Evolutionary conservation across 2,888 invertebrate genomes (phyloP), one percentile per base, ranked within the genome.

Genomic region (Lasius fuliginosus): DNA sequence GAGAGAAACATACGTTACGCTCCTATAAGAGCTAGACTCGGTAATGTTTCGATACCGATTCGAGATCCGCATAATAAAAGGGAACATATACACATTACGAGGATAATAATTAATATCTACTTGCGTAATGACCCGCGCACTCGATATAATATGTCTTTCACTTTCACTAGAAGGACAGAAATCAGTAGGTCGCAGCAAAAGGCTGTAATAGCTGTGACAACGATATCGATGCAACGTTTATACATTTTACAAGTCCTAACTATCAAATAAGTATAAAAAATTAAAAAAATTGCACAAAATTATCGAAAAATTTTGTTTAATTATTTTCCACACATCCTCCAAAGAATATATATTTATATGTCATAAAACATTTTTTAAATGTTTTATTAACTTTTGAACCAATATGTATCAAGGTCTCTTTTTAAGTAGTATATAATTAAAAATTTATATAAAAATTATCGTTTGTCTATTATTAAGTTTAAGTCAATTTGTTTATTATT

Each of bases 91-190:
- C 53, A 53, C 8, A 60, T 81, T 73, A 60, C 60, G 46, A 4
- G 46, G 60, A 74, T 74, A 71, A 71, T 71, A 81, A 81, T 81
- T 81, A 81, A 81, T 81, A 81, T 60, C 46, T 60, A 73, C 79
- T 81, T 81, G 79, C 75, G 60, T 81, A 81, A 81, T 73, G 60
- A 81, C 8, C 18, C 18, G 30, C 58, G 71, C 11, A 69, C 79
- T 46, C 58, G 73, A 71, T 60, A 79, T 56, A 46, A 60, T 27
- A 18, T 60, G 74, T 81, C 74, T 73, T 81, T 81, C 74, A 81
- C 79, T 81, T 81, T 81, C 79, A 81, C 79, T 74, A n/a, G 12
- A 42, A 60, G 60, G 46, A 81, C 74, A 74, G 75, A 81, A 81
- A 81, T 81, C 60, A 74, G 74, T 73, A 49, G 60, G 60, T 46